Conservation (phyloP, 2,797 vertebrate species). For the Sus cebifrons region DNA sequence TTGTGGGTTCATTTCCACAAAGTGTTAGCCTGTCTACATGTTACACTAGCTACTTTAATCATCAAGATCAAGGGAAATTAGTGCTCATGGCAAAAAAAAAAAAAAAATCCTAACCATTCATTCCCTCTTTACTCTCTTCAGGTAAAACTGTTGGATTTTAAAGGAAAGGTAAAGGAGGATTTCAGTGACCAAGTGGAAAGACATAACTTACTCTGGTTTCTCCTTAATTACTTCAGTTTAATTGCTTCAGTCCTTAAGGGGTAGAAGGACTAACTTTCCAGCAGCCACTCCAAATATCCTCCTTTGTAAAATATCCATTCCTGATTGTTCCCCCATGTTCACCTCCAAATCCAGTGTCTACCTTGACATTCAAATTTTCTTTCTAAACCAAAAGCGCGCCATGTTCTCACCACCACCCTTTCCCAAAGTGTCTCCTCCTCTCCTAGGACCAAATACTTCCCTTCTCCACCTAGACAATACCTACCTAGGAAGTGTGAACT, state of each 20-base stretch:
- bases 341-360: background rate
- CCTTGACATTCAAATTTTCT: background rate
- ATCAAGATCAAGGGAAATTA: slow-evolving; percentile 1
- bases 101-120: background rate
- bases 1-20: background rate
- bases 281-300: background rate
- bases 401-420: background rate
- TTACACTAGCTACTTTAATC: background rate
- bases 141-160: background rate
- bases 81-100: background rate
- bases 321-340: too few relatives aligned
- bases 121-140: background rate
- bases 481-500: background rate
- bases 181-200: background rate
- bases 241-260: background rate
- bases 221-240: background rate
- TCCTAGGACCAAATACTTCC: background rate
- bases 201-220: background rate
- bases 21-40: background rate
- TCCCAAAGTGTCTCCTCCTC: background rate
- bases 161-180: background rate
- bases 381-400: background rate
- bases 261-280: background rate
- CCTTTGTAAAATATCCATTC: background rate
- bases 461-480: background rate